A percentile compares a stretch with the other conserved stretches of the same genome.
Evolutionary conservation across 2,888 invertebrate genomes (phyloP).

Genomic region (Leptogaster cylindrica): DNA sequence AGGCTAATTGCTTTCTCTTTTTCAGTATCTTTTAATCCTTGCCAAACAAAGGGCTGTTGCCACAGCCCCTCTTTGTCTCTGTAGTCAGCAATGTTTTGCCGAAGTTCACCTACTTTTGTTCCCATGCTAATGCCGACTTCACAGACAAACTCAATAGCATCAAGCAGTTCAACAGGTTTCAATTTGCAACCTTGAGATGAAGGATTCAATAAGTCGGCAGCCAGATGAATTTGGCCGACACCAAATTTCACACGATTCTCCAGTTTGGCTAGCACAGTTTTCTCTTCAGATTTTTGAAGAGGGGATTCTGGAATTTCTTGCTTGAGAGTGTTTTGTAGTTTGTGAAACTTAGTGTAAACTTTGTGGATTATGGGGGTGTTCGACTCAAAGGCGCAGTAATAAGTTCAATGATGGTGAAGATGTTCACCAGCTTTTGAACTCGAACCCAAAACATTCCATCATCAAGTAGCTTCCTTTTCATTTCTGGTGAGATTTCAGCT

Average conservation of each 20-base stretch:
- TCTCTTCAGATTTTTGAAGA: neutral
- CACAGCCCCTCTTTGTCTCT: constrained; percentile 3
- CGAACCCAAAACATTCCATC: neutral
- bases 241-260: neutral
- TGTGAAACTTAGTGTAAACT: neutral
- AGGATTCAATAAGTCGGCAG: neutral
- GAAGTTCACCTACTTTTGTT: neutral
- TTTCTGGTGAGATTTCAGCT: neutral
- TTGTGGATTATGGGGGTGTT: neutral
- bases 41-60: neutral
- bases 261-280: neutral
- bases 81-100: neutral
- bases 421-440: neutral
- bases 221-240: neutral
- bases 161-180: neutral
- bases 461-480: neutral
- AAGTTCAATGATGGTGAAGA: neutral
- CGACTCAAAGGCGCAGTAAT: neutral
- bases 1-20: constrained; percentile 13
- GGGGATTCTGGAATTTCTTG: neutral
- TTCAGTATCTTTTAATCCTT: neutral
- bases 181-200: neutral
- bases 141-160: neutral
- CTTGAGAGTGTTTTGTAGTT: neutral
- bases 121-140: neutral